Conservation (phyloP, 1,140 invertebrate species). For the Bombus confusus region DNA sequence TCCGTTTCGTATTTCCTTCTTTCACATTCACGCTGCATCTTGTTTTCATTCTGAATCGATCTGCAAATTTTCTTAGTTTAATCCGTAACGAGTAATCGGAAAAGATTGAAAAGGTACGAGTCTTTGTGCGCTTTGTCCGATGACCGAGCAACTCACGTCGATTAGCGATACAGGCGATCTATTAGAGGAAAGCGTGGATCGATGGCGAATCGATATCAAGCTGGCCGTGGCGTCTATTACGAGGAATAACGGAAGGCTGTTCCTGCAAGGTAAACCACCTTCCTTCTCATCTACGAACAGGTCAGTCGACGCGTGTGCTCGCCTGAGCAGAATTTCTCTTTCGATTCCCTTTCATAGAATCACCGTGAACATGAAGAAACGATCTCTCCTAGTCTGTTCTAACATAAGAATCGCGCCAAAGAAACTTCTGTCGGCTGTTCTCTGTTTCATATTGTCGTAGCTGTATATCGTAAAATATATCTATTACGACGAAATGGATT, state of each 20-base stretch:
- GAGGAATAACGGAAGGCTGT: slow-evolving; percentile 71
- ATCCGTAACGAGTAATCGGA: not conserved
- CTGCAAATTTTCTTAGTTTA: not conserved
- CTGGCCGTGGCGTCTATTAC: slow-evolving; percentile 38
- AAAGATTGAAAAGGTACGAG: not conserved
- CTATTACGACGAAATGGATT: no score
- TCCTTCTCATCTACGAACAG: slow-evolving; percentile 47
- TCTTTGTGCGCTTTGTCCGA: not conserved
- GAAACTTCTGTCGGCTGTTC: not conserved
- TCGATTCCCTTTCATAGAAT: slow-evolving; percentile 34
- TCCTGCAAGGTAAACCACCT: slow-evolving; percentile 70
- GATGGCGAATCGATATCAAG: slow-evolving; percentile 36
- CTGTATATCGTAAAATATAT: not conserved
- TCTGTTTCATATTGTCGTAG: not conserved
- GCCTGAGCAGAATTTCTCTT: slow-evolving; percentile 59
- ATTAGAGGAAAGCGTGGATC: slow-evolving; percentile 27
- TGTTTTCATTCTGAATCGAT: not conserved
- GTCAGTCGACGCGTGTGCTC: slow-evolving; percentile 3
- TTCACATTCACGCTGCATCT: not conserved
- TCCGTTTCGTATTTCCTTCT: not conserved
- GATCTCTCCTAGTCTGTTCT: not conserved
- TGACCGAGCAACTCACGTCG: not conserved
- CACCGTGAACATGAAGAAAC: not conserved
- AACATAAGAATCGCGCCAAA: not conserved
- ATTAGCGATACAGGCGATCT: not conserved